These are phyloP conservation scores for Diadema setosum DNA, from an alignment of 35 echinoderm and acorn worm species.

Conservation along the genomic window DNA sequence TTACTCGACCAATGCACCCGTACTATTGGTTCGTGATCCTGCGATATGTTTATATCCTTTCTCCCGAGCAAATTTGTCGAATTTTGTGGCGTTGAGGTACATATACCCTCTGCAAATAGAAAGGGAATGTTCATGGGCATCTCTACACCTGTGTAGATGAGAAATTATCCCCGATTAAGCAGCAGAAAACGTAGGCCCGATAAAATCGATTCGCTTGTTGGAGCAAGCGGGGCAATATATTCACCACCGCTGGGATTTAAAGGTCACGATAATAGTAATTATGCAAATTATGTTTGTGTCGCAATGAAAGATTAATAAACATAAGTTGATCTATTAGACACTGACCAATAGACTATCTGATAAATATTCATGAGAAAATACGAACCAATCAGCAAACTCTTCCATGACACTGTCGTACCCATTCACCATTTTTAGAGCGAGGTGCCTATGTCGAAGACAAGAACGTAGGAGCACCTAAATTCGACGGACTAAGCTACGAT, in stretches of 20 bases:
- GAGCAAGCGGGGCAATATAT: not conserved
- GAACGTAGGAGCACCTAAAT: not conserved
- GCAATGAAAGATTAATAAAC: constrained; percentile 1
- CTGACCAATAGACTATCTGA: not conserved
- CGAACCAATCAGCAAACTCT: not conserved
- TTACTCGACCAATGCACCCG: constrained; percentile 1
- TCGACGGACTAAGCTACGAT: no score
- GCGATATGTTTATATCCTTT: not conserved
- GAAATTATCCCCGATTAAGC: not conserved
- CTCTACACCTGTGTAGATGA: not conserved
- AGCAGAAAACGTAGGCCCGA: not conserved
- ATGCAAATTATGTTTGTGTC: constrained; percentile 27
- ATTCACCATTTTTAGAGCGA: constrained; percentile 15
- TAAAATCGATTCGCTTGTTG: not conserved
- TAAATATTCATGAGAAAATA: not conserved
- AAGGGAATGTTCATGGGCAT: not conserved
- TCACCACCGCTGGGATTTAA: constrained; percentile 12
- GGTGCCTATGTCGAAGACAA: not conserved
- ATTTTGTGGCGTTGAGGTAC: not conserved
- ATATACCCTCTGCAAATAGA: no score
- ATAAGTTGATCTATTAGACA: not conserved
- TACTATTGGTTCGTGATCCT: not conserved
- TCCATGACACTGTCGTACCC: not conserved
- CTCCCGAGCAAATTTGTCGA: no score
- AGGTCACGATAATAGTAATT: constrained; percentile 8